Base-by-base conservation (phyloP, 2,797 vertebrate species). In the Pseudochromis fuscus region DNA sequence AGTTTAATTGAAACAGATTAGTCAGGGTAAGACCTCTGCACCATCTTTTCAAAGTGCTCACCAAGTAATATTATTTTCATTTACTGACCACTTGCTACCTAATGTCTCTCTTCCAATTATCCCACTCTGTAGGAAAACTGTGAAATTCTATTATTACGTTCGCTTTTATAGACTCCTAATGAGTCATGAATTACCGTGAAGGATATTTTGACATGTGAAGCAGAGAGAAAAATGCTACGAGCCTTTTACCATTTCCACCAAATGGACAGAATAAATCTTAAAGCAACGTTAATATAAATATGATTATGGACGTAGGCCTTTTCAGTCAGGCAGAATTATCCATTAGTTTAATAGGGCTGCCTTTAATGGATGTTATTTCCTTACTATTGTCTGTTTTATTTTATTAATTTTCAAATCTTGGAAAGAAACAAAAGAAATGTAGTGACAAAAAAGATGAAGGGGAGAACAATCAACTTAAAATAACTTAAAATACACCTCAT, bases 191-290 rank as follows among this genome's bases (percentile, higher is more conserved):
- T 81, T 68, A 84, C 81, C 78, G 60, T 33, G 24, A 33, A 35
- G 25, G 28, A 67, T 77, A 77, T 63, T 79, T 72, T 59, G 27
- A 72, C 42, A 58, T 30, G 45, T 67, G 40, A n/a, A 78, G 72
- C 27, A 19, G 50, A 27, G 48, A 75, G 30, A 51, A 62, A 72
- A 77, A 61, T 52, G 61, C 62, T 4, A 4, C n/a, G 16, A 69
- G 52, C 61, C 6, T 61, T 79, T 68, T 82, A n/a, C 23, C 45
- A 25, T 49, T 64, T 78, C 70, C 42, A 68, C n/a, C 48, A 72
- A 82, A 74, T 60, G 55, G 50, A 73, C 38, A 23, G 24, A 67
- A 73, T 77, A 35, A 86, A 79, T 84, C 52, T 76, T 88, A 84
- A 21, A 64, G 53, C 21, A 62, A 7, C 63, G 15, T 68, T 62